Percentiles rank a stretch among this genome's conserved stretches.
Conservation (phyloP, 2,113 vertebrate genomes). For the Mus pahari region DNA sequence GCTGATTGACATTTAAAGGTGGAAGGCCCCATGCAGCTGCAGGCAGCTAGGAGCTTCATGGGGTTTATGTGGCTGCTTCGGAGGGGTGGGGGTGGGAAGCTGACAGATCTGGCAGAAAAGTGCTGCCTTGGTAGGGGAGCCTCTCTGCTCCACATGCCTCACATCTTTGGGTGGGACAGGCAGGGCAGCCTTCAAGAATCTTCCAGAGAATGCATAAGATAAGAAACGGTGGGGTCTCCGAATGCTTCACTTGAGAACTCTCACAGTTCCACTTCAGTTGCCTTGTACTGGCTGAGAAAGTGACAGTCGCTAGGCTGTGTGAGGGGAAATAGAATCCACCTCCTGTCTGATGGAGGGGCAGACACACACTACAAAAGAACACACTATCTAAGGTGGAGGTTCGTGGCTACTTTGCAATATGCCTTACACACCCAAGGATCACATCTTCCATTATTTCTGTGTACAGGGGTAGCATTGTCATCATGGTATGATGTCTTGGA, state of each 20-base stretch:
- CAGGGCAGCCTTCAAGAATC: neutral
- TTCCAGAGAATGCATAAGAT: neutral
- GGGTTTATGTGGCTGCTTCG: fast-evolving
- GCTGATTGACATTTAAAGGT: neutral
- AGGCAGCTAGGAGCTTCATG: neutral
- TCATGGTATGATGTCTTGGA: neutral
- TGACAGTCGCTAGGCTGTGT: neutral
- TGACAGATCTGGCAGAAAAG: neutral
- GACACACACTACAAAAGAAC: neutral
- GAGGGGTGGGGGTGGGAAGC: neutral
- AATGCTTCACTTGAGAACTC: neutral
- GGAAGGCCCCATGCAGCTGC: fast-evolving
- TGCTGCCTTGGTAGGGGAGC: neutral
- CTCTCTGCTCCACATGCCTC: neutral
- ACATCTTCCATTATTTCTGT: neutral
- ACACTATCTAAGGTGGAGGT: neutral
- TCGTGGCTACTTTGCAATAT: neutral
- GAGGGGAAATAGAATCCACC: neutral
- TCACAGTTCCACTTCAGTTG: neutral
- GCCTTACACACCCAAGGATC: neutral
- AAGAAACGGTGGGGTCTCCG: neutral
- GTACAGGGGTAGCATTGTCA: neutral
- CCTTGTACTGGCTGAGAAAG: neutral
- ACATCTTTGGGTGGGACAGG: neutral
- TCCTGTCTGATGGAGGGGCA: neutral